Base-by-base conservation (phyloP, 2,797 vertebrate genomes). In the Anabacerthia variegaticeps region DNA sequence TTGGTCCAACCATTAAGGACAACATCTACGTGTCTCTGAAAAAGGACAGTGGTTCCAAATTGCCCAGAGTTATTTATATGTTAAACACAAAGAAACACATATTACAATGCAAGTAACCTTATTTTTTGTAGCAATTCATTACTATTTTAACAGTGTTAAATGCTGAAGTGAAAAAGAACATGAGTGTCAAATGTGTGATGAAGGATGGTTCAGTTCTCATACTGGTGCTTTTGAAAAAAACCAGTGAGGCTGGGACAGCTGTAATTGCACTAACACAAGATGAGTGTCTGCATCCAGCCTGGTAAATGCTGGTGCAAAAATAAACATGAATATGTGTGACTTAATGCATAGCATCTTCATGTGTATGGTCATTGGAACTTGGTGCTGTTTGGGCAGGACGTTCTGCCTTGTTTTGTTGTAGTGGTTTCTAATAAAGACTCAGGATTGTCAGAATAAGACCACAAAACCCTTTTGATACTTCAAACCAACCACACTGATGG, bases 371-470 rank as follows among this genome's bases (percentile, higher is more conserved):
- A 4, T 23, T 61, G 37, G 21, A 85, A 71, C 21, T 28, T 1
- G 0, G 2, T 43, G 8, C n/a, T 49, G 3, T 76, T 34, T 71
- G 26, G 17, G 23, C 28, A 67, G 68, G 10, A 43, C 4, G 1
- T 5, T 49, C 44, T 68, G 9, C 14, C 16, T 62, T 62, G 22
- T n/a, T 89, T 83, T 75, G 13, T 41, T 41, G 21, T 41, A 27
- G 27, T 20, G 8, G 3, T 59, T 84, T 74, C 55, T 74, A 30
- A 10, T 2, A 71, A 27, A n/a, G 34, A 13, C 7, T 9, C 2
- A 7, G 10, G 4, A 12, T 37, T 71, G 28, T 46, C 34, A 72
- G 39, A 75, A 8, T 75, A 68, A 68, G 20, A 59, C n/a, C 43
- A 54, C 43, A 80, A 85, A 39, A 9, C 2, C 3, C 3, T 81